Evolutionary conservation across 2,797 vertebrate species (phyloP), one percentile per base, ranked within the genome.

Genomic region (Pygocentrus nattereri): DNA sequence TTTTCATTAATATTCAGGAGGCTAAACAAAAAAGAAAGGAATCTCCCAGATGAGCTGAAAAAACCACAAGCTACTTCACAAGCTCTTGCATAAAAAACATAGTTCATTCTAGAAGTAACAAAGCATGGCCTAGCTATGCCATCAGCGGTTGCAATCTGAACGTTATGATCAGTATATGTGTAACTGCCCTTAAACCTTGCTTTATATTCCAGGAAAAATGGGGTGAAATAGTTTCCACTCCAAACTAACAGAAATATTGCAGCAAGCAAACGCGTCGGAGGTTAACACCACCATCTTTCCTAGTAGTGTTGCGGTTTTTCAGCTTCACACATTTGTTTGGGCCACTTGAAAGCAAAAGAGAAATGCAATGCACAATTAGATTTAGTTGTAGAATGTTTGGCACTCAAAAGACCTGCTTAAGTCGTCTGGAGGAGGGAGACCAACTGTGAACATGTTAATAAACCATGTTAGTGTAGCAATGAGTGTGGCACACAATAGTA

Each of bases 231-330:
- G 18, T 47, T 61, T 71, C 64, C 25, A 59, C 69, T 49, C 4
- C 67, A 71, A 23, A 34, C 65, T 10, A 68, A 58, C 13, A 71
- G 25, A 71, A 62, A 61, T 49, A 59, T 30, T 38, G n/a, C 41
- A 72, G 6, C 2, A n/a, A 41, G 62, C 49, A 41, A 61, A 5
- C n/a, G 47, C 0, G 15, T 52, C 49, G 13, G 79, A 34, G 79
- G 78, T 76, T 78, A 67, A 80, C 77, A 82, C 77, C 77, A 80
- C 74, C 16, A 38, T 78, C 13, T 78, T 81, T 76, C 54, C 38
- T 74, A 41, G 74, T 21, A 7, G 38, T 78, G 72, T 76, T 83
- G 38, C 58, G 77, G 59, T 71, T 58, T 49, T 52, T 59, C n/a
- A 41, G 18, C 13, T 47, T 31, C 61, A 49, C 44, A 76, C 59